Base-by-base conservation (phyloP, 2,888 invertebrate genomes). In the Hypomecis atomaria region DNA sequence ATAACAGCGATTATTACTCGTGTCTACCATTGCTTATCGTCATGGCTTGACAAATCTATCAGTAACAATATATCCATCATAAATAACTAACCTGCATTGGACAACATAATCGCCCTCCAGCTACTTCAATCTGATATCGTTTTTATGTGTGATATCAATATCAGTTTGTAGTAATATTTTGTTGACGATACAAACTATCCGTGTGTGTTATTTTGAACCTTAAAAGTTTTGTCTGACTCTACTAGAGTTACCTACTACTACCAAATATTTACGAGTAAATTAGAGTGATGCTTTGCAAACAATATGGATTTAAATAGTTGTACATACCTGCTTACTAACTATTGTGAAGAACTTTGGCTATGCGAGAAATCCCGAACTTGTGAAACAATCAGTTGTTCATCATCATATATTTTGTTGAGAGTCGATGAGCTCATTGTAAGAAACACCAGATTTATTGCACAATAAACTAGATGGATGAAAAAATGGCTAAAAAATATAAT, bases 41-140 rank as follows among this genome's bases (percentile, higher is more conserved):
- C 49, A 40, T n/a, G 33, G 9, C 70, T 67, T 75, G 72, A 78
- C 75, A 72, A 77, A 76, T 78, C 72, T 73, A 79, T 79, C 72
- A 67, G 74, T 73, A 75, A 75, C 67, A 67, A 74, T 78, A 78
- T 74, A 78, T 74, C 76, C 69, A 59, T 71, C 67, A 61, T 63
- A 71, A 66, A 68, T 52, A 63, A 53, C 62, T 57, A 58, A 65
- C 68, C 62, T 65, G 65, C 52, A 57, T 65, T 48, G 52, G 58
- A 70, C 62, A 67, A 55, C 67, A 59, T 70, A 69, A 69, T 72
- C 65, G 63, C 64, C 50, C 59, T 55, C 57, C 62, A 59, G 43
- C 55, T 56, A 53, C 40, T 66, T 59, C 47, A 66, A 67, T 67
- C 67, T 62, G 71, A 72, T 71, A 71, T 59, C 42, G 37, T 58